Percentiles rank a stretch among this genome's conserved stretches.
These are phyloP conservation scores for Asobara japonica DNA, from an alignment of 1,140 invertebrate species.

Conservation along the genomic window DNA sequence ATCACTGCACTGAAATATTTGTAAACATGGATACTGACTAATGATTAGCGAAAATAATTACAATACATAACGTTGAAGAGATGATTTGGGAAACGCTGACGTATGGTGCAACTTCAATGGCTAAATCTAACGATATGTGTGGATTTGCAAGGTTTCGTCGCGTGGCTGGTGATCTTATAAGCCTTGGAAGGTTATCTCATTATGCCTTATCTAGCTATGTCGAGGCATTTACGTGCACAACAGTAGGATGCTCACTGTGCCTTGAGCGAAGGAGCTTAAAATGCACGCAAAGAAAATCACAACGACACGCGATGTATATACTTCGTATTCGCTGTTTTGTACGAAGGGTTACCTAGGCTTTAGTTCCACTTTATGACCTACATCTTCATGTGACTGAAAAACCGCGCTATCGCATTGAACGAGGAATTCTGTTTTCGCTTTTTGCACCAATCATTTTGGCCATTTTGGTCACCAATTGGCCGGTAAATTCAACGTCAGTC, in stretches of 20 bases:
- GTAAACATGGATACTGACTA: not conserved
- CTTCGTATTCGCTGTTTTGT: constrained; percentile 22
- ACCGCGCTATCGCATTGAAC: not conserved
- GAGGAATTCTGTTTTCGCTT: too few species aligned
- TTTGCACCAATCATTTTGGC: constrained; percentile 5
- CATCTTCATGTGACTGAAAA: not conserved
- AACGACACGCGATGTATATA: constrained; percentile 28
- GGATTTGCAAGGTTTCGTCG: constrained; percentile 48
- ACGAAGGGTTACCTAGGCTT: not conserved
- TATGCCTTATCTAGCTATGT: constrained; percentile 43
- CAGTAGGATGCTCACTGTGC: not conserved
- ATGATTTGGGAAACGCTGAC: not conserved
- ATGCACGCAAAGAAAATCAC: constrained; percentile 33
- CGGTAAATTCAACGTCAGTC: too few species aligned
- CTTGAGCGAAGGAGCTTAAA: constrained; percentile 29
- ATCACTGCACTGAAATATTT: too few species aligned
- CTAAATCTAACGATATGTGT: constrained; percentile 25
- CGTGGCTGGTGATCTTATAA: constrained; percentile 47
- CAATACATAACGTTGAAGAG: not conserved
- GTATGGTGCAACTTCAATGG: not conserved
- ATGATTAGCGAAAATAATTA: not conserved
- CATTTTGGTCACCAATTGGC: too few species aligned
- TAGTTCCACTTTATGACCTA: constrained; percentile 33
- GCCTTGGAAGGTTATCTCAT: constrained; percentile 45
- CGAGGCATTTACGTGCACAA: constrained; percentile 30